These are phyloP conservation scores for Sebastes schlegelii DNA, from an alignment of 2,113 vertebrate species.

Conservation along the genomic window DNA sequence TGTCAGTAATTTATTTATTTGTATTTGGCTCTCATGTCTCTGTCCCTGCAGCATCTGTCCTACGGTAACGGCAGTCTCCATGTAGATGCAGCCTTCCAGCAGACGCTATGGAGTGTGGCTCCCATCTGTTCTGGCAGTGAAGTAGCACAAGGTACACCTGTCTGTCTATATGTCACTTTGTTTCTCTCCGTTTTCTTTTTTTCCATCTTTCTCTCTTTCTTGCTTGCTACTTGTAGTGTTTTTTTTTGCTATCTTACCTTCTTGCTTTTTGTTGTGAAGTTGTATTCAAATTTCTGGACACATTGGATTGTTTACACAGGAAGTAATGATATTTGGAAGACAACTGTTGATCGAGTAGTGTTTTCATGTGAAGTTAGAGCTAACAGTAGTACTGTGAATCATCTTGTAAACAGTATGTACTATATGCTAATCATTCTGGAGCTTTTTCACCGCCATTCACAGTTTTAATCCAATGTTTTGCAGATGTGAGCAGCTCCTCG, in stretches of 20 bases:
- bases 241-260: not conserved
- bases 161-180: not conserved
- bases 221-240: not conserved
- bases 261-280: not conserved
- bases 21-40: not conserved
- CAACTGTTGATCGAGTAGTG: not conserved
- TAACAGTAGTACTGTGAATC: not conserved
- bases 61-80: constrained; percentile 91
- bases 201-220: not conserved
- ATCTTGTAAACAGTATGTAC: not conserved
- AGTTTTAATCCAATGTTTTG: not conserved
- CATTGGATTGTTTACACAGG: not conserved
- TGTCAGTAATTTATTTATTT: not conserved
- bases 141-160: constrained; percentile 91
- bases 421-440: not conserved
- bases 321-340: not conserved
- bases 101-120: constrained; percentile 96
- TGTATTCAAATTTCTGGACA: not conserved
- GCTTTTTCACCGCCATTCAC: not conserved
- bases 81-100: constrained; percentile 97
- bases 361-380: not conserved
- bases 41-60: constrained; percentile 89
- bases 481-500: not conserved
- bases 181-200: not conserved
- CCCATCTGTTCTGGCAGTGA: constrained; percentile 98